Conservation (phyloP, 2,888 invertebrate genomes). For the Amiota minor region DNA sequence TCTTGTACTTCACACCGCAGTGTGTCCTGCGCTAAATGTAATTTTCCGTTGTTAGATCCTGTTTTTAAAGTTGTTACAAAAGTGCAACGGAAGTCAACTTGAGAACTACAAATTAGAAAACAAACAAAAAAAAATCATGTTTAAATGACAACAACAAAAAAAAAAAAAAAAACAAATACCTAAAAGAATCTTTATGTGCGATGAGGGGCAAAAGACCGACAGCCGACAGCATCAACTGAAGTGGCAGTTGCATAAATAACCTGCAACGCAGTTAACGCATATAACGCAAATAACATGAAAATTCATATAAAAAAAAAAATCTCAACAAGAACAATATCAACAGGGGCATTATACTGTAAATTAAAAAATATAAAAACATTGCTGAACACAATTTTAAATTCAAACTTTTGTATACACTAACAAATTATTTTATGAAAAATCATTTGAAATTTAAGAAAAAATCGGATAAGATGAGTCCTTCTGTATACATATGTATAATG, state of each 20-base stretch:
- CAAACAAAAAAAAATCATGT: slow-evolving; percentile 39
- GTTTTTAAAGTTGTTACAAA: slow-evolving; percentile 62
- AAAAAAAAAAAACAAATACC: slow-evolving; percentile 45
- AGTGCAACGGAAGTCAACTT: slow-evolving; percentile 68
- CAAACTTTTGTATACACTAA: too few relatives aligned
- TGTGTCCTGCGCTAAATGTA: slow-evolving; percentile 62
- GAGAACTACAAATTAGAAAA: slow-evolving; percentile 44
- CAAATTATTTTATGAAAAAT: too few relatives aligned
- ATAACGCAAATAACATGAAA: too few relatives aligned
- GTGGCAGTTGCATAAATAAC: slow-evolving; percentile 7
- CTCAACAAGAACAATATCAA: too few relatives aligned
- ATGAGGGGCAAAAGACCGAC: slow-evolving; percentile 35
- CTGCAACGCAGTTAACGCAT: too few relatives aligned
- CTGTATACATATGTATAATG: too few relatives aligned
- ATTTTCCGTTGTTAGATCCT: slow-evolving; percentile 68
- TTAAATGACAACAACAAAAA: slow-evolving; percentile 6
- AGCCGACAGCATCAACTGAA: neutral
- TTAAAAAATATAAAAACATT: too few relatives aligned
- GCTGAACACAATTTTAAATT: too few relatives aligned
- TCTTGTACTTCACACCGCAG: slow-evolving; percentile 27
- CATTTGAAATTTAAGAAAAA: too few relatives aligned
- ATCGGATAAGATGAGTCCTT: too few relatives aligned
- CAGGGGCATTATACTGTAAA: too few relatives aligned
- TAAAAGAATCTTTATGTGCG: slow-evolving; percentile 33
- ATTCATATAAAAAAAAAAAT: too few relatives aligned